These are phyloP conservation scores for Ricordea florida DNA, from an alignment of 92 coral and sea anemone species.

Conservation along the genomic window DNA sequence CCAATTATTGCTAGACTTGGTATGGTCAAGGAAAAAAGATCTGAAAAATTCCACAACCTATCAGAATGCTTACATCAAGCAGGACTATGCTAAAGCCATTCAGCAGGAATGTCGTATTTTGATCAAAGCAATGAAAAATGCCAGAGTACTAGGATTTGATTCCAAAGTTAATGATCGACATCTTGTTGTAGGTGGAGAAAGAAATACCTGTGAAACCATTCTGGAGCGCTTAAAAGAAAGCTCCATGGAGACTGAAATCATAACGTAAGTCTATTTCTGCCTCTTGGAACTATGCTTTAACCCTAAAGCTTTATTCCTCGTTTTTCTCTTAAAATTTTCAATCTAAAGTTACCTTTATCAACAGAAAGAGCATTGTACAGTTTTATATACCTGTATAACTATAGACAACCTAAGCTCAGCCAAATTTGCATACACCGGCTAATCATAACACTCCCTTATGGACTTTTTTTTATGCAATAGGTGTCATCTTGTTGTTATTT, in stretches of 20 bases:
- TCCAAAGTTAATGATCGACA: neutral
- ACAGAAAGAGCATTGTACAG: slow-evolving; percentile 10
- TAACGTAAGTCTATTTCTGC: neutral
- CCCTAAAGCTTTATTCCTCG: slow-evolving; percentile 1
- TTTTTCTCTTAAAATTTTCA: neutral
- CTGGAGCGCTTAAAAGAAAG: neutral
- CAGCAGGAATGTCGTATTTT: neutral
- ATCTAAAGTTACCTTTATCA: slow-evolving; percentile 3
- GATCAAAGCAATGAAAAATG: slow-evolving; percentile 3
- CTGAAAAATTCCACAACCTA: slow-evolving; percentile 5
- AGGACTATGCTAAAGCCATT: neutral
- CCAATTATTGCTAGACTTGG: neutral
- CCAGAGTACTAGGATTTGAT: neutral
- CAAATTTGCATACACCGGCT: slow-evolving; percentile 5
- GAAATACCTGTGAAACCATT: neutral
- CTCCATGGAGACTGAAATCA: neutral
- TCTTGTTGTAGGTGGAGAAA: neutral
- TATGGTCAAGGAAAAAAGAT: slow-evolving; percentile 4
- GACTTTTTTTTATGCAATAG: neutral
- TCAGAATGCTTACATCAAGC: neutral
- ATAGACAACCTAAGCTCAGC: neutral
- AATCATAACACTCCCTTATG: slow-evolving; percentile 8
- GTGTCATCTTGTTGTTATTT: neutral
- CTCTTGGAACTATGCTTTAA: too few relatives aligned
- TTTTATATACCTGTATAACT: neutral